Base-by-base conservation (phyloP, 2,888 invertebrate species). In the Cylindroiulus punctatus region DNA sequence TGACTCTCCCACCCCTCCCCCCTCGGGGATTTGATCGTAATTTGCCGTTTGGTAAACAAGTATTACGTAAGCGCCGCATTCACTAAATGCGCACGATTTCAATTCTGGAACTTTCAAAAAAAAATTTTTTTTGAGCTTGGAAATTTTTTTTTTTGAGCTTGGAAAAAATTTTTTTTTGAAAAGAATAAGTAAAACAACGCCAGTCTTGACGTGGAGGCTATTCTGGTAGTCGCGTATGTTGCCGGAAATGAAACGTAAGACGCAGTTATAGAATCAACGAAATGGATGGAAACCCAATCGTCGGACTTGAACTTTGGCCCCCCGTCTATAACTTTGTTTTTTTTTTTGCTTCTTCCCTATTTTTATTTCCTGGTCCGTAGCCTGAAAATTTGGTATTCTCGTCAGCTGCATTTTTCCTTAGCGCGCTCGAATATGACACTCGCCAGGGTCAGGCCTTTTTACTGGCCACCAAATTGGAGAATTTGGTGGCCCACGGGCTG, bases 211-310 rank as follows among this genome's bases (percentile, higher is more conserved):
- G 0, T 8, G 7, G 65, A 65, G 65, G 65, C 65, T 65, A 22
- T 10, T 65, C 65, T 12, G 22, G 65, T n/a, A 57, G 19, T 57
- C 5, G 12, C 17, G 52, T 52, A 57, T 65, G 65, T 65, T 65
- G 65, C 22, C 65, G 65, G 65, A 65, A 65, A 65, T 65, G 65
- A 65, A 65, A 65, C 22, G n/a, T 65, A 26, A 65, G 65, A 22
- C 65, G 26, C 65, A 26, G n/a, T 22, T 22, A 36, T 4, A 10
- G 44, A 44, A 44, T 44, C 44, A 12, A 44, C 44, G 10, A 17
- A 57, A 19, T 7, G 57, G n/a, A n/a, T n/a, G n/a, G 65, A 65
- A 65, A 65, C 65, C 65, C 22, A 65, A 65, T 22, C 65, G 65
- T 65, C 65, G 10, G 65, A 22, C 22, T 12, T 65, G 65, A 65